phyloP scores from a whole-genome alignment of 2,797 vertebrate species.

The Rachycentron canadum region DNA sequence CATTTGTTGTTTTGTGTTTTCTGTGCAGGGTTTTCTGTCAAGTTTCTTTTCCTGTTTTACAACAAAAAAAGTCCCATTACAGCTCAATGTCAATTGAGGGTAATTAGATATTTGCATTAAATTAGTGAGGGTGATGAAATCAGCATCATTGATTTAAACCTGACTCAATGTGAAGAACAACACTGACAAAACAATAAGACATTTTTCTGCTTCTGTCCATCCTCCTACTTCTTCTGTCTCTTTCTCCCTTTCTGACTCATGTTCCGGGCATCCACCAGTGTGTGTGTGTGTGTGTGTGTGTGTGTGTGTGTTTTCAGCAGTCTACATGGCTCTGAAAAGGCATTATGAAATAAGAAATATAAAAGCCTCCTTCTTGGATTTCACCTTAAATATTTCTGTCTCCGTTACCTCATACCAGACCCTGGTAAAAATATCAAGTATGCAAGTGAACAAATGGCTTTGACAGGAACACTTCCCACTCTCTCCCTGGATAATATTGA shows the following conservation, averaged over 20 bases:
- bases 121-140: not conserved
- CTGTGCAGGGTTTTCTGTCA: not conserved
- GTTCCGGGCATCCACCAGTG: constrained; percentile 37
- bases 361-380: constrained; percentile 52
- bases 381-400: constrained; percentile 64
- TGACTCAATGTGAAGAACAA: constrained; percentile 17
- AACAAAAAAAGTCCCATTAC: not conserved
- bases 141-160: not conserved
- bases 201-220: constrained; percentile 11
- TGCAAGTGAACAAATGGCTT: constrained; percentile 46
- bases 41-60: not conserved
- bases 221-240: constrained; percentile 20
- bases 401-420: constrained; percentile 51
- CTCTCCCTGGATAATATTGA: constrained; percentile 43
- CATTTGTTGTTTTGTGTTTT: not conserved
- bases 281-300: constrained; percentile 7
- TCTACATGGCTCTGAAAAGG: constrained; percentile 31
- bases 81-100: not conserved
- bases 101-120: not conserved
- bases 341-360: constrained; percentile 53
- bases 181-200: constrained; percentile 21
- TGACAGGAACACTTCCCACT: constrained; percentile 64
- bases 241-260: constrained; percentile 57
- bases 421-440: constrained; percentile 66
- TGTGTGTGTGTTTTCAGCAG: not conserved